Evolutionary conservation across 2,888 invertebrate species (phyloP), one percentile per base, ranked within the genome.

Genomic region (Willowsia nigromaculata): DNA sequence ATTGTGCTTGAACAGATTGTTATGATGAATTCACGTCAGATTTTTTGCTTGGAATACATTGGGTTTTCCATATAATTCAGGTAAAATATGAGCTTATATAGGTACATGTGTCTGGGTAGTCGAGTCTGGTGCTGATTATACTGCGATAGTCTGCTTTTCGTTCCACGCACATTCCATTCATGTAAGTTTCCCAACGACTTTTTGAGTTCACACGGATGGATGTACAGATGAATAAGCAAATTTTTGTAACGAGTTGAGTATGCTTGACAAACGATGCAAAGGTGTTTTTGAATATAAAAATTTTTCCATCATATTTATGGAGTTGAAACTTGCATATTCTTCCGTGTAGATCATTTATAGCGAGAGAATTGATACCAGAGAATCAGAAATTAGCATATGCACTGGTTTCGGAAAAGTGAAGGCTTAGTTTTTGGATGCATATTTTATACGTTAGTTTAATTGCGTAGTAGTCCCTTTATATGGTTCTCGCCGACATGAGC

Each of bases 281-380:
- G n/a, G 33, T 65, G 6, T 65, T 1, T 11, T 30, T n/a, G n/a
- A n/a, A n/a, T n/a, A n/a, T n/a, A n/a, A n/a, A n/a, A 65, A 33
- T 33, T 65, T 33, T 18, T 65, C 65, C 65, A 65, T 33, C 2
- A 11, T 59, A n/a, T 11, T 27, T 25, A 18, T 27, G 59, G 5
- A 59, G 7, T 27, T 59, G 27, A 27, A 25, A 11, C 59, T 27
- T 4, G 27, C 43, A 18, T 13, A 5, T 18, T 5, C 76, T 76
- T 76, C 76, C 76, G 76, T 50, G 76, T 76, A 76, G 76, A 53
- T 76, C 53, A 76, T n/a, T 76, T 25, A n/a, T 25, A 56, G 22
- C 11, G 25, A 25, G 30, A 33, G 33, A 62, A 30, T 33, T 62
- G 62, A 62, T 33, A 62, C 33, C 30, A n/a, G n/a, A 30, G 15